A percentile compares a stretch with the other conserved stretches of the same genome.
phyloP scores from a whole-genome alignment of 2,888 invertebrate species.

The Pachliopta kotzebuea region DNA sequence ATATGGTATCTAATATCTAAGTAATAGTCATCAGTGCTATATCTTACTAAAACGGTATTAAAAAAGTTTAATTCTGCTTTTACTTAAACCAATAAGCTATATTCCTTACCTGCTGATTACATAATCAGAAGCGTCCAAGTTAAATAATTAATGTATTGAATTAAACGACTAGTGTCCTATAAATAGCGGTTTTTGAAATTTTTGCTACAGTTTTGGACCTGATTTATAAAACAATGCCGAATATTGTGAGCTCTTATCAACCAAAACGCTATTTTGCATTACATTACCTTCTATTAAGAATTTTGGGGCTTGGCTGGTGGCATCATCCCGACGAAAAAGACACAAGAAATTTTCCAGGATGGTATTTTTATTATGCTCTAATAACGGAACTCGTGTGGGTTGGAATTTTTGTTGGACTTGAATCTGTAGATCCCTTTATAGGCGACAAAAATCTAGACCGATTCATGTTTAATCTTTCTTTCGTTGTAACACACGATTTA shows the following conservation, averaged over 20 bases:
- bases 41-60: background rate
- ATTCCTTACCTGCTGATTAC: constrained; percentile 9
- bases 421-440: constrained; percentile 71
- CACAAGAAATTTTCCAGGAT: constrained; percentile 59
- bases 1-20: too few species aligned
- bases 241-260: constrained; percentile 31
- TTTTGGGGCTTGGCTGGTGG: constrained; percentile 73
- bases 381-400: constrained; percentile 67
- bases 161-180: background rate
- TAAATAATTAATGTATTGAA: constrained; percentile 16
- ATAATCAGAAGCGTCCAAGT: constrained; percentile 16
- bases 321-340: constrained; percentile 66
- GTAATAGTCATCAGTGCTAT: background rate
- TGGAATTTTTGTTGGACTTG: constrained; percentile 67
- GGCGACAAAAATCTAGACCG: constrained; percentile 69
- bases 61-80: background rate
- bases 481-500: constrained; percentile 71
- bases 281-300: constrained; percentile 60
- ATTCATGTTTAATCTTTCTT: constrained; percentile 74
- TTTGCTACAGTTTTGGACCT: background rate
- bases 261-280: constrained; percentile 60
- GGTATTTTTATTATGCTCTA: constrained; percentile 65
- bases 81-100: constrained; percentile 8
- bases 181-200: constrained; percentile 1
- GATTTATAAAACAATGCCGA: constrained; percentile 8